Evolutionary conservation across 1,140 invertebrate species (phyloP).

Genomic region (Andrena cerasifolii): DNA sequence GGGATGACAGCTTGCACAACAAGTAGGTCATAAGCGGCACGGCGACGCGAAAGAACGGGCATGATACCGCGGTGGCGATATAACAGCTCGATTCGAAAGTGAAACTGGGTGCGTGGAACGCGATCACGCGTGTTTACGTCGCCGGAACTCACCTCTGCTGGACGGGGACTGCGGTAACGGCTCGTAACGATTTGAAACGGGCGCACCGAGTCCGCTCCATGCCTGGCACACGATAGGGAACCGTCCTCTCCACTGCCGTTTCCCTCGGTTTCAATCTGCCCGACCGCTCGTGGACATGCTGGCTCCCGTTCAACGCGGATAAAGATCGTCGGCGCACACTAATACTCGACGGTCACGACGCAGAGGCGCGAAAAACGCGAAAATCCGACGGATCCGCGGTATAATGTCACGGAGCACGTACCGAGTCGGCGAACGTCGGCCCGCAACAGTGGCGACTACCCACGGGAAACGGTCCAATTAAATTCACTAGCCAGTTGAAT

Average conservation of each 20-base stretch:
- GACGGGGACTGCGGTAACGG: conserved; percentile 68
- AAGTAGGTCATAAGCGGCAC: conserved; percentile 61
- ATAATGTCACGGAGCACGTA: conserved; percentile 66
- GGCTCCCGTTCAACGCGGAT: conserved; percentile 37
- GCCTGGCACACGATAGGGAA: conserved; percentile 59
- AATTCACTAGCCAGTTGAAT: conserved; percentile 1
- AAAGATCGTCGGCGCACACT: conserved; percentile 56
- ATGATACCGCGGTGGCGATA: background rate
- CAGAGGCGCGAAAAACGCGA: conserved; percentile 67
- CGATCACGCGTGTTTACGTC: conserved; percentile 54
- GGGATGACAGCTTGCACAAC: conserved; percentile 68
- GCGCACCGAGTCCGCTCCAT: conserved; percentile 73
- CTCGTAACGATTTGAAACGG: conserved; percentile 75
- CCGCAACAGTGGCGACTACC: conserved; percentile 56
- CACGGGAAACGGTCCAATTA: conserved; percentile 40
- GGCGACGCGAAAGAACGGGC: conserved; percentile 1
- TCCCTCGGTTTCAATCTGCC: conserved; percentile 26
- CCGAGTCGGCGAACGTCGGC: conserved; percentile 62
- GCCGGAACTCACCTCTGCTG: conserved; percentile 65
- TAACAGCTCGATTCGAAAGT: conserved; percentile 17
- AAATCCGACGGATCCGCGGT: conserved; percentile 65
- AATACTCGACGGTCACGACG: conserved; percentile 67
- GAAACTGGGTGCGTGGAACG: background rate
- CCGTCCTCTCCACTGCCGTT: conserved; percentile 42
- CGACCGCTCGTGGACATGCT: conserved; percentile 47